Evolutionary conservation across 1,140 invertebrate genomes (phyloP).

Genomic region (Drosophila nigromelanica): DNA sequence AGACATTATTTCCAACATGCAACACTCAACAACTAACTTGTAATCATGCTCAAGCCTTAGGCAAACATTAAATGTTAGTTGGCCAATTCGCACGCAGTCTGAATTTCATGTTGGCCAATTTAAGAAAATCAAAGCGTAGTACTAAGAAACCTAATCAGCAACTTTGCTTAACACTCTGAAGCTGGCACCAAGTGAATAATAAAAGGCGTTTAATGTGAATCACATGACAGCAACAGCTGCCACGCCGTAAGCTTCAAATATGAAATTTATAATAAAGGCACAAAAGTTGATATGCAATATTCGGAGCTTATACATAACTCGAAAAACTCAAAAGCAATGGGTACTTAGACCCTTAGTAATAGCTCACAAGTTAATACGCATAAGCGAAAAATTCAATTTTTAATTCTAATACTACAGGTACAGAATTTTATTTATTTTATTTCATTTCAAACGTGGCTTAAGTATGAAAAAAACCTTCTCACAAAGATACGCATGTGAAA

Average conservation of each 20-base stretch:
- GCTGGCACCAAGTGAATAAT: background rate
- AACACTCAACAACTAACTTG: slow-evolving; percentile 13
- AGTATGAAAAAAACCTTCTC: background rate
- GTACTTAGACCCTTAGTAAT: background rate
- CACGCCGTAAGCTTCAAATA: slow-evolving; percentile 14
- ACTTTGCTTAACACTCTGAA: background rate
- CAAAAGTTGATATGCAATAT: background rate
- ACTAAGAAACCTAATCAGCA: slow-evolving; percentile 53
- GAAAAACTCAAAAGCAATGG: background rate
- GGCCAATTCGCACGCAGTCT: slow-evolving; percentile 44
- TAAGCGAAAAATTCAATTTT: too few relatives aligned
- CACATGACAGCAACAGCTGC: slow-evolving; percentile 3
- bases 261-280: slow-evolving; percentile 4
- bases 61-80: background rate
- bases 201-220: slow-evolving; percentile 2
- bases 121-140: slow-evolving; percentile 21
- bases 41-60: slow-evolving; percentile 8
- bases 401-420: too few relatives aligned
- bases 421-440: too few relatives aligned
- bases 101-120: slow-evolving; percentile 39
- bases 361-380: too few relatives aligned
- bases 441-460: too few relatives aligned
- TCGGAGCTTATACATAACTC: background rate
- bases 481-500: too few relatives aligned
- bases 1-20: slow-evolving; percentile 16